phyloP scores from a whole-genome alignment of 2,888 invertebrate genomes.

The Dryobotodes eremita region DNA sequence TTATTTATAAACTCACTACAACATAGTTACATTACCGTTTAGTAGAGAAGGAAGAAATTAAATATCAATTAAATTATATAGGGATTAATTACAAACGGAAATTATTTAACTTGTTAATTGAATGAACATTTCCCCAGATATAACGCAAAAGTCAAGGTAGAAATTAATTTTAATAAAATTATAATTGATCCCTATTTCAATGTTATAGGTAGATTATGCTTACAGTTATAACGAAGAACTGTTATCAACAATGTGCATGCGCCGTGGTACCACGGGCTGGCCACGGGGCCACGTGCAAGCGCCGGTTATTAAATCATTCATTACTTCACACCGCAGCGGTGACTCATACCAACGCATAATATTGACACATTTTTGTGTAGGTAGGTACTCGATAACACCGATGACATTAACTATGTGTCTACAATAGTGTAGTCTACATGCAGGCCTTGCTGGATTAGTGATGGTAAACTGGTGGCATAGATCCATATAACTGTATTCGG shows the following conservation, averaged over 20 bases:
- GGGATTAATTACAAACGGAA: not conserved
- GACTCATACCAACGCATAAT: constrained; percentile 59
- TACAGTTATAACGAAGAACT: constrained; percentile 39
- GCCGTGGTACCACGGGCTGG: not conserved
- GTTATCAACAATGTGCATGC: constrained; percentile 41
- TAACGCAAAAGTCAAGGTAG: not conserved
- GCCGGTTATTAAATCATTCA: constrained; percentile 51
- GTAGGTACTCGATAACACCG: constrained; percentile 24
- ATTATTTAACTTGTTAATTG: not conserved
- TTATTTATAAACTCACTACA: not conserved
- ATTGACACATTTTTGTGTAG: constrained; percentile 56
- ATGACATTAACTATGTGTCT: constrained; percentile 36
- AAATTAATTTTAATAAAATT: not conserved
- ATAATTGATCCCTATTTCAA: not conserved
- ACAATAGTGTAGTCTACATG: constrained; percentile 3
- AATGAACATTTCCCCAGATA: too few relatives aligned
- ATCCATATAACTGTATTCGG: constrained; percentile 4
- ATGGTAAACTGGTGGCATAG: not conserved
- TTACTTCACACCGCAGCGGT: constrained; percentile 41
- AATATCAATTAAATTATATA: not conserved
- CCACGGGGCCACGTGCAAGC: constrained; percentile 52
- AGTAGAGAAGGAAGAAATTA: not conserved
- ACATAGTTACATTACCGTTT: not conserved
- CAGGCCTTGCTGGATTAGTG: constrained; percentile 19
- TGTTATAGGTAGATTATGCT: not conserved